These are phyloP conservation scores for Eupithecia subfuscata DNA, from an alignment of 2,888 invertebrate species.

Conservation along the genomic window DNA sequence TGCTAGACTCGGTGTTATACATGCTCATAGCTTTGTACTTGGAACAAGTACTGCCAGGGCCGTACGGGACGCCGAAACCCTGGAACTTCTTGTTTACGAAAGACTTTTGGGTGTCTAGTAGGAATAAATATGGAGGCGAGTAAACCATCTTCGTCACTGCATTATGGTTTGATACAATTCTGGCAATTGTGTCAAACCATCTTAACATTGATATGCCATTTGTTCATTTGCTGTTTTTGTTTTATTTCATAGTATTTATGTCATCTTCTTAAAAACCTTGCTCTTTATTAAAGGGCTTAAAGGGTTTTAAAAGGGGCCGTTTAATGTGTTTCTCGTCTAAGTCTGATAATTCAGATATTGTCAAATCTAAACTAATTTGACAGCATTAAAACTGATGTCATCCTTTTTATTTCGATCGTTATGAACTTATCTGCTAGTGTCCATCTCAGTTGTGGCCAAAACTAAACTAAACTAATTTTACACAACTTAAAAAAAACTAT, in stretches of 20 bases:
- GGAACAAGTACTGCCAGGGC: conserved; percentile 94
- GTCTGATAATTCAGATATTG: neutral
- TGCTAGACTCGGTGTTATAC: conserved; percentile 88
- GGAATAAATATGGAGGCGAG: conserved; percentile 46
- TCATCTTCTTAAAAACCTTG: neutral
- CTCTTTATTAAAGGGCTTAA: too few species aligned
- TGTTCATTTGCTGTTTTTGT: neutral
- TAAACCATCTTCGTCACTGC: neutral
- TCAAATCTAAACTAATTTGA: too few species aligned
- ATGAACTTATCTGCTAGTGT: too few species aligned
- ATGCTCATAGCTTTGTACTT: conserved; percentile 91
- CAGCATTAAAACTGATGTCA: too few species aligned
- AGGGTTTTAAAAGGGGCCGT: too few species aligned
- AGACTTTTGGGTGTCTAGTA: conserved; percentile 79
- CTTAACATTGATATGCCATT: neutral
- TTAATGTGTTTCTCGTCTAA: neutral
- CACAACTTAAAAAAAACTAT: too few species aligned
- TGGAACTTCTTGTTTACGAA: conserved; percentile 91
- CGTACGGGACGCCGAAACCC: conserved; percentile 91
- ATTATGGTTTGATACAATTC: too few species aligned
- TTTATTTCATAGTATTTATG: neutral
- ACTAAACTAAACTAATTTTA: too few species aligned
- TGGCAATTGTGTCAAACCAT: too few species aligned
- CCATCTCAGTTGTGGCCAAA: too few species aligned
- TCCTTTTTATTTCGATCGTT: too few species aligned